These are phyloP conservation scores for Tenodera sinensis DNA, from an alignment of 2,888 invertebrate species.

Conservation along the genomic window DNA sequence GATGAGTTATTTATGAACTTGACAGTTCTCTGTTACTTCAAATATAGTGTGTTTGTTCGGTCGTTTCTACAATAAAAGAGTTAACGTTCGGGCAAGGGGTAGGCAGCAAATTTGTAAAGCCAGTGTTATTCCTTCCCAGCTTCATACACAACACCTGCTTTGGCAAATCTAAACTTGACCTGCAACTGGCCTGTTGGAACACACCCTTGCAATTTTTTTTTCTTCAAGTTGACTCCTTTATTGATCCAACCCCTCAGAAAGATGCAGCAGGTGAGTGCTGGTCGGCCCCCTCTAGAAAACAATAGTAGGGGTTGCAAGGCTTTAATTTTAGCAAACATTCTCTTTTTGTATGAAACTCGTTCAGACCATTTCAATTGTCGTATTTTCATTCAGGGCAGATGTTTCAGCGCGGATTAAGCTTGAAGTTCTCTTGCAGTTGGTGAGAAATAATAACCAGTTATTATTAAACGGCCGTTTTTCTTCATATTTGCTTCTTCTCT, in stretches of 20 bases:
- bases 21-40: neutral
- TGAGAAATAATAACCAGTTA: neutral
- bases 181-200: neutral
- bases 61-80: neutral
- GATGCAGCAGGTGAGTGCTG: neutral
- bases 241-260: neutral
- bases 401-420: neutral
- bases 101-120: neutral
- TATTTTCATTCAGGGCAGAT: neutral
- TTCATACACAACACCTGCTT: neutral
- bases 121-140: neutral
- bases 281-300: neutral
- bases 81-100: neutral
- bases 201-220: neutral
- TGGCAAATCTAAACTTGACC: neutral
- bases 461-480: neutral
- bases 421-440: neutral
- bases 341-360: neutral
- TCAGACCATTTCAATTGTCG: neutral
- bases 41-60: neutral
- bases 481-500: too few species aligned
- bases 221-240: neutral
- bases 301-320: neutral
- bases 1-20: neutral
- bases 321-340: neutral